Percentiles rank a stretch among this genome's conserved stretches.
phyloP scores from a whole-genome alignment of 2,888 invertebrate genomes.

The Polymixis lichenea region DNA sequence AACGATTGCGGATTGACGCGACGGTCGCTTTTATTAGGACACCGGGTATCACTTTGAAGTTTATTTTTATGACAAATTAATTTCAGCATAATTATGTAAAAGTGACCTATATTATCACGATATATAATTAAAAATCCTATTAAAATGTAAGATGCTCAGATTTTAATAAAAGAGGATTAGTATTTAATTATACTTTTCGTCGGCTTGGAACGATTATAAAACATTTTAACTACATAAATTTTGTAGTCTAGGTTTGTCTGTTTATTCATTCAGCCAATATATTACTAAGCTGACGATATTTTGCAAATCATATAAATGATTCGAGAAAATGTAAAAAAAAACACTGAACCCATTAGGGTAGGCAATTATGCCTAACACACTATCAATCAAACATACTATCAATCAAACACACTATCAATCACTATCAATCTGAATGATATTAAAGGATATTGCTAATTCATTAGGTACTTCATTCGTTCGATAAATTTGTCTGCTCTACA shows the following conservation, averaged over 20 bases:
- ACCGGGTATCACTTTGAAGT: background rate
- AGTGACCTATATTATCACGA: background rate
- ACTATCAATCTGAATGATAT: no score
- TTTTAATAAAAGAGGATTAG: constrained; percentile 36
- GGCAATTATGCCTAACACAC: no score
- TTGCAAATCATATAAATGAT: no score
- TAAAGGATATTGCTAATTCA: no score
- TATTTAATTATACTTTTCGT: constrained; percentile 30
- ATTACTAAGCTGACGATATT: no score
- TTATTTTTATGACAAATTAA: background rate
- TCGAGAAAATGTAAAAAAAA: no score
- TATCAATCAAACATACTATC: no score
- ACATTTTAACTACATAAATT: background rate
- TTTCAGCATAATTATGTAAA: background rate
- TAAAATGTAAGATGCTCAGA: background rate
- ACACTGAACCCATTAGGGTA: no score
- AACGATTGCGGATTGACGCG: no score
- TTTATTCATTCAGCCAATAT: background rate
- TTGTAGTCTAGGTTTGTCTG: constrained; percentile 8
- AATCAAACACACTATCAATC: no score
- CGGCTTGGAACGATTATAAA: background rate
- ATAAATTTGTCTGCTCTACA: no score
- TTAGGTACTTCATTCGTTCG: no score
- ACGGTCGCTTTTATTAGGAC: background rate
- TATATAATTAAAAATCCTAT: background rate